phyloP scores from a whole-genome alignment of 2,888 invertebrate genomes.

The Cephus pygmeus region DNA sequence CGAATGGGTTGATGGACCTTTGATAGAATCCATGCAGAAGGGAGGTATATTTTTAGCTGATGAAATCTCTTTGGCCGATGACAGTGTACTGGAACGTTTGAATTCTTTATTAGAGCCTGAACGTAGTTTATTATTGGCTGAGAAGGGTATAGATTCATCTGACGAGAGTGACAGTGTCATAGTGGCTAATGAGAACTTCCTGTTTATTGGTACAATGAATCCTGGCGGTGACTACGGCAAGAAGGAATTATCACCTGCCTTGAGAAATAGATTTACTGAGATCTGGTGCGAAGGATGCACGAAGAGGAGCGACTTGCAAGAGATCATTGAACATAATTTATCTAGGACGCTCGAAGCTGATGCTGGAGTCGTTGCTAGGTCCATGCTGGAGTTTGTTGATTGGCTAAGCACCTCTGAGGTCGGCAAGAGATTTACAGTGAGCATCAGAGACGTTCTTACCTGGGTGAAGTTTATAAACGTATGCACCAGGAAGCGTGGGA shows the following conservation, averaged over 20 bases:
- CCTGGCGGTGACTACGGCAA: constrained; percentile 99
- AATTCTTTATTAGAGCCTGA: constrained; percentile 97
- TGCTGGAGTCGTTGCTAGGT: constrained; percentile 73
- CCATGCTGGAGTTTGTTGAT: constrained; percentile 83
- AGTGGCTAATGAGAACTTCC: constrained; percentile 79
- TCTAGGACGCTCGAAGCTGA: constrained; percentile 69
- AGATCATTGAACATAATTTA: constrained; percentile 86
- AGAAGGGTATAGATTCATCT: constrained; percentile 79
- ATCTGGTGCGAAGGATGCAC: constrained; percentile 94
- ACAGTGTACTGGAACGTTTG: constrained; percentile 95
- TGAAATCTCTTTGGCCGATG: constrained; percentile 98
- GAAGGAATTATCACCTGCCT: constrained; percentile 97
- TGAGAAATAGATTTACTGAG: constrained; percentile 97
- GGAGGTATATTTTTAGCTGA: constrained; percentile 94
- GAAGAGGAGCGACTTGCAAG: constrained; percentile 78
- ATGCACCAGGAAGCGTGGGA: constrained; percentile 56
- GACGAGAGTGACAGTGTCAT: constrained; percentile 68
- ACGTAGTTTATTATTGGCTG: constrained; percentile 88
- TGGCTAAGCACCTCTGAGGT: constrained; percentile 80
- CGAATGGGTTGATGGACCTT: constrained; percentile 98
- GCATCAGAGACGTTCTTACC: constrained; percentile 90
- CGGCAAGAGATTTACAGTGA: constrained; percentile 83
- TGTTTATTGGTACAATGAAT: constrained; percentile 97
- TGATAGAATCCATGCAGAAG: constrained; percentile 88
- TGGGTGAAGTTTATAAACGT: constrained; percentile 92